These are phyloP conservation scores for Microdon myrmicae DNA, from an alignment of 2,888 invertebrate genomes.

Conservation along the genomic window DNA sequence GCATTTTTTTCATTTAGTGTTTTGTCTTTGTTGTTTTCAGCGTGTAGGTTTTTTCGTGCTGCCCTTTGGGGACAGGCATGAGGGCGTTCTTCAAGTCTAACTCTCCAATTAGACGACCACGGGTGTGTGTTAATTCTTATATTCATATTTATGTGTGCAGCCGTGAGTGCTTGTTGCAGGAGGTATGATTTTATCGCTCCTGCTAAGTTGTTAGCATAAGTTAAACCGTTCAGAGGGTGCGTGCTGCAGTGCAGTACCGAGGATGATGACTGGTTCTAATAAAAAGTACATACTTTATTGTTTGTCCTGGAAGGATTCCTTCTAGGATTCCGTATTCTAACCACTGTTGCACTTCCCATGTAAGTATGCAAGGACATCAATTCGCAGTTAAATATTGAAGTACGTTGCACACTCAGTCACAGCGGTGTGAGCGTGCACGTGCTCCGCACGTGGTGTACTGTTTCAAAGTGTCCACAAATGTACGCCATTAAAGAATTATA, in stretches of 20 bases:
- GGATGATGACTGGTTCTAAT: slow-evolving; percentile 1
- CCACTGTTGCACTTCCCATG: slow-evolving; percentile 38
- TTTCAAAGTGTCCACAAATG: neutral
- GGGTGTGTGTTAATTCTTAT: slow-evolving; percentile 44
- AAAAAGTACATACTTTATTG: too few species aligned
- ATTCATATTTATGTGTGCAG: slow-evolving; percentile 8
- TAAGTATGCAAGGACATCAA: slow-evolving; percentile 36
- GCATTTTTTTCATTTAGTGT: too few species aligned
- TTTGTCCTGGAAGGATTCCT: too few species aligned
- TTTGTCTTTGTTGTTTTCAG: too few species aligned
- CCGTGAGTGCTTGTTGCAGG: slow-evolving; percentile 33
- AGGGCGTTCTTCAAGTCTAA: slow-evolving; percentile 14
- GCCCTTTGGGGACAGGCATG: neutral
- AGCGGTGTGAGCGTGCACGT: slow-evolving; percentile 1
- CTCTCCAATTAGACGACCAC: slow-evolving; percentile 29
- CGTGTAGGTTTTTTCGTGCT: too few species aligned
- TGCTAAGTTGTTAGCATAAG: slow-evolving; percentile 53
- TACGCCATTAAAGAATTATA: neutral
- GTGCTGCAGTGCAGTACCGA: slow-evolving; percentile 11
- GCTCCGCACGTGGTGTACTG: slow-evolving; percentile 10
- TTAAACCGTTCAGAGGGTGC: slow-evolving; percentile 47
- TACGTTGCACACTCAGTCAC: slow-evolving; percentile 7
- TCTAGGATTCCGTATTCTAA: slow-evolving; percentile 30
- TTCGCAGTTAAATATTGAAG: slow-evolving; percentile 36
- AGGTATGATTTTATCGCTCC: slow-evolving; percentile 49